Evolutionary conservation across 2,113 vertebrate species (phyloP), one percentile per base, ranked within the genome.

Genomic region (Xiphophorus hellerii): DNA sequence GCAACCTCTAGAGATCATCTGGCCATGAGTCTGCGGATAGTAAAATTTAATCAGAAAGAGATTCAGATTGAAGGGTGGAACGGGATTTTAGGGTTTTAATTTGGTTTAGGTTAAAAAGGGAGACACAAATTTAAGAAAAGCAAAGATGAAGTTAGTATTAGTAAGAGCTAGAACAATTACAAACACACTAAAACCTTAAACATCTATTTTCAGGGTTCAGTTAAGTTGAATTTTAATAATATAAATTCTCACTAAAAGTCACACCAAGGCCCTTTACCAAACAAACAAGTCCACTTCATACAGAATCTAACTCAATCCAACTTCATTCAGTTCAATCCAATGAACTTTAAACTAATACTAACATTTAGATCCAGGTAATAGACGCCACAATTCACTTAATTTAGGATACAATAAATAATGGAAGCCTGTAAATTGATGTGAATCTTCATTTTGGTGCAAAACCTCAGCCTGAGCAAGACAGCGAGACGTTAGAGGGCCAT

Each of bases 1-100:
- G 74, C 69, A 86, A 85, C 31, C 9, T 51, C 1, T 30, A 78
- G 14, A 58, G 69, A 63, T 78, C 70, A 69, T 84, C 31, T 69
- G 87, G 66, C 65, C 66, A 17, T 12, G 39, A 58, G 79, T 80
- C 74, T 76, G 63, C 76, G 77, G 65, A 73, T n/a, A 12, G 33
- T 22, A n/a, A 9, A 48, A 60, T 87, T 83, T 89, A 30, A 31
- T 76, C 78, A 81, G 60, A 54, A 14, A 42, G 10, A 69, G 3
- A 69, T 12, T 68, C 27, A 39, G 30, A 69, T 2, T 42, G 14
- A 42, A 14, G 13, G 39, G 14, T 4, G 13, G 39, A 42, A 42
- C 15, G 39, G 12, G 39, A 14, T 42, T 14, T 15, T 14, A 4
- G 39, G 12, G 39, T 15, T 42, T 13, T 15, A 15, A 14, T 42